Base-by-base conservation (phyloP, 2,113 vertebrate species). In the Myiagra hebetior region DNA sequence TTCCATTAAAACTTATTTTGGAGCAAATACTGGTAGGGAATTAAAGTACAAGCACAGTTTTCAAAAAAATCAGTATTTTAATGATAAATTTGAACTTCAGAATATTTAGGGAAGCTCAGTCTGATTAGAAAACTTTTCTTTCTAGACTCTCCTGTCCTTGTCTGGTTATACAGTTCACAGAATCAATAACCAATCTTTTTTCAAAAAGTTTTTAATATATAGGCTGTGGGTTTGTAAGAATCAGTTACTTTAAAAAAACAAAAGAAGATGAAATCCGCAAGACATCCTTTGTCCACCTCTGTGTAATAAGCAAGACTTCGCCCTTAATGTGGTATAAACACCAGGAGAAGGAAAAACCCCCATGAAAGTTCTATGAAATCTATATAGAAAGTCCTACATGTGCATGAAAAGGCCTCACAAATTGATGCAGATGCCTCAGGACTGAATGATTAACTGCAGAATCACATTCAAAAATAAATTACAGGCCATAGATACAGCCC, bases 371-470 rank as follows among this genome's bases (percentile, higher is more conserved):
- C 27, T 18, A 30, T 2, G n/a, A 76, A 91, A 89, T 41, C 37
- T 39, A 28, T 31, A 37, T 7, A 82, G 47, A 80, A 85, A 85
- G 15, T 22, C 28, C 15, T 47, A 22, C 49, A 57, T 2, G 35
- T 79, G 27, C 52, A 53, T 33, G 41, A 27, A 70, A 59, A 91
- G 22, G 10, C 72, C 63, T 55, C 68, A 55, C 24, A 62, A 46
- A 70, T 27, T 75, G 59, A 13, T 83, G 78, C 33, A 70, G 68
- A 80, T 83, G 31, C 44, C 52, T 74, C 63, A 70, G 9, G 15
- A 89, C 60, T 13, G 75, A 81, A 78, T 78, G 33, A 95, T 89
- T 96, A 92, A 92, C 64, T 70, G 56, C 64, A 88, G 83, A 92
- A 91, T 88, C 8, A 4, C 33, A 64, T 21, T 37, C 15, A 95